Evolutionary conservation across 2,113 vertebrate genomes (phyloP).

Genomic region (Brachyhypopomus gauderio): DNA sequence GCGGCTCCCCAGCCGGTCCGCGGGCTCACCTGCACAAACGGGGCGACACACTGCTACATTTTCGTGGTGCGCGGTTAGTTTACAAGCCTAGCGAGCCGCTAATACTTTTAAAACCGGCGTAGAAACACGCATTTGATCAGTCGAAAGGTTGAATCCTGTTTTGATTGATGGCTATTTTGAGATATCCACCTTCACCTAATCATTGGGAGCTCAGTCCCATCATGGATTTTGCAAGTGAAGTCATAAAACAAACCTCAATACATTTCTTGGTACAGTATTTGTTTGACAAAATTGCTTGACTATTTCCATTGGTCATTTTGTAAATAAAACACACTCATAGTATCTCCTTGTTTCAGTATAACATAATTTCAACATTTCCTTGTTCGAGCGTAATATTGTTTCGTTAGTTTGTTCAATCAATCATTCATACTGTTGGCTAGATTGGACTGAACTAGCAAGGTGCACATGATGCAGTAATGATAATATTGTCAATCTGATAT

Average conservation of each 20-base stretch:
- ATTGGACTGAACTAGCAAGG: too few relatives aligned
- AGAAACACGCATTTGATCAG: too few relatives aligned
- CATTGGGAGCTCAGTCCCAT: constrained; percentile 1
- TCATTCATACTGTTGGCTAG: not conserved
- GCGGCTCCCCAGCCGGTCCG: too few relatives aligned
- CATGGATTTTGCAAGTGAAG: not conserved
- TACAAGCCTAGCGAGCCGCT: too few relatives aligned
- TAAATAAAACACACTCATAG: constrained; percentile 22
- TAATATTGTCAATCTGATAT: too few relatives aligned
- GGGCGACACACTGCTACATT: too few relatives aligned
- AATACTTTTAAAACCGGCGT: too few relatives aligned
- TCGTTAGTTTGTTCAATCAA: not conserved
- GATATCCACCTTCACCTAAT: not conserved
- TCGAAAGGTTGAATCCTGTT: not conserved
- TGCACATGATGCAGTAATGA: too few relatives aligned
- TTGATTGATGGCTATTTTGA: constrained; percentile 10
- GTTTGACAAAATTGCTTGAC: not conserved
- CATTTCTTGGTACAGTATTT: not conserved
- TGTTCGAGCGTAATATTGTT: not conserved
- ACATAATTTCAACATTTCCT: constrained; percentile 2
- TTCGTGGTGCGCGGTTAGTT: too few relatives aligned
- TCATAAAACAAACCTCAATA: not conserved
- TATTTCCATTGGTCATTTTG: not conserved
- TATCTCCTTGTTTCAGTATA: not conserved
- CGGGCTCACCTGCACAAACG: too few relatives aligned